Conservation (phyloP, 2,888 invertebrate genomes). For the Ariolimax columbianus region DNA sequence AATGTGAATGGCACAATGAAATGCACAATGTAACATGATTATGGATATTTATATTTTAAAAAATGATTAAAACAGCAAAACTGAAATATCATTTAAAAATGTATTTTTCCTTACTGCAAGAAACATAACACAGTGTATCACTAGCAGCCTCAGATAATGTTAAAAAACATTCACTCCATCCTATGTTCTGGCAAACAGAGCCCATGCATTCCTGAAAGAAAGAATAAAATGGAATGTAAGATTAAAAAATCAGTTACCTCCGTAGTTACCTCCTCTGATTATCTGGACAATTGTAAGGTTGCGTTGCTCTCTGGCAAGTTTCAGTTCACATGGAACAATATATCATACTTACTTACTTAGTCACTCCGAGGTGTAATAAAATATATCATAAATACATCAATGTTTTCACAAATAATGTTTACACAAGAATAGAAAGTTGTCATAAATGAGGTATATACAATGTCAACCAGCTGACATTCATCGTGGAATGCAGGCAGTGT, state of each 20-base stretch:
- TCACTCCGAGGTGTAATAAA: no score
- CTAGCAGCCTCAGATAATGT: conserved; percentile 22
- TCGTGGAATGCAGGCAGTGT: no score
- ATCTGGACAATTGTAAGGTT: neutral
- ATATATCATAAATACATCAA: no score
- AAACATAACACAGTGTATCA: conserved; percentile 48
- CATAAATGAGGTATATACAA: no score
- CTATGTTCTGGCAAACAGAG: conserved; percentile 50
- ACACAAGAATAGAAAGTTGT: no score
- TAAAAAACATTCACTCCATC: conserved; percentile 53
- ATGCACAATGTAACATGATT: no score
- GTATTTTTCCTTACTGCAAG: conserved; percentile 52
- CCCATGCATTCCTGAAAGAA: conserved; percentile 52
- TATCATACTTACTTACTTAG: no score
- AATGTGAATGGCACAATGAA: no score
- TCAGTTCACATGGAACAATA: neutral
- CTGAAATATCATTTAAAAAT: neutral
- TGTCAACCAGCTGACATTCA: no score
- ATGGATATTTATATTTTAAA: no score
- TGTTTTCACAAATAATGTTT: no score
- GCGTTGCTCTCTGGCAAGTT: neutral
- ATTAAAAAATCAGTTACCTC: neutral
- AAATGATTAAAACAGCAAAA: no score
- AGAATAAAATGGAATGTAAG: neutral
- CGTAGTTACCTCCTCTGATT: neutral